phyloP scores from a whole-genome alignment of 1,140 invertebrate genomes.

The Globodera rostochiensis region DNA sequence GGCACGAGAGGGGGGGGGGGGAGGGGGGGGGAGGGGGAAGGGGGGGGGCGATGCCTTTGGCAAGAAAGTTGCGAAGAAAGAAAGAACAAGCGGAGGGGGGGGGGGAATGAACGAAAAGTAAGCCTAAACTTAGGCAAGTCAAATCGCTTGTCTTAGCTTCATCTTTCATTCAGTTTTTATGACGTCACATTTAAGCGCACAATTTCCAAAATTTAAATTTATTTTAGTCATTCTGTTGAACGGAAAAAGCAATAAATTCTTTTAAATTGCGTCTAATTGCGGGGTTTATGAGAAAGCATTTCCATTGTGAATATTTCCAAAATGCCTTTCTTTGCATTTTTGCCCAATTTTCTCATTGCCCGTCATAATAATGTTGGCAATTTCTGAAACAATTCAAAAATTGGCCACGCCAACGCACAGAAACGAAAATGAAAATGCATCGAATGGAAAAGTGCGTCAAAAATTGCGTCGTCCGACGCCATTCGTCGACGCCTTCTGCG shows the following conservation, averaged over 20 bases:
- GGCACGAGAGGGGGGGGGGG: background rate
- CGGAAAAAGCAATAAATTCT: too few species aligned
- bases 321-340: background rate
- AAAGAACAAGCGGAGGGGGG: background rate
- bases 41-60: too few species aligned
- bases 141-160: too few species aligned
- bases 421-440: background rate
- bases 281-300: background rate
- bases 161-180: too few species aligned
- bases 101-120: background rate
- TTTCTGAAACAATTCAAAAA: background rate
- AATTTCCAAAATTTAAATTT: too few species aligned
- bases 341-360: background rate
- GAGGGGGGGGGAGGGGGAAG: background rate
- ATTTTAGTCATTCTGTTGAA: too few species aligned
- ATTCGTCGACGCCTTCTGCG: slow-evolving; percentile 40
- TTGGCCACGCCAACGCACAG: background rate
- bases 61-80: background rate
- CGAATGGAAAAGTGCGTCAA: background rate
- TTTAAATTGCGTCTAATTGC: too few species aligned
- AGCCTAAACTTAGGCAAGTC: too few species aligned
- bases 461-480: background rate
- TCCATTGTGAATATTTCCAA: background rate
- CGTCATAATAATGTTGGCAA: background rate
- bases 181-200: too few species aligned